Evolutionary conservation across 2,888 invertebrate genomes (phyloP).

Genomic region (Pteria penguin): DNA sequence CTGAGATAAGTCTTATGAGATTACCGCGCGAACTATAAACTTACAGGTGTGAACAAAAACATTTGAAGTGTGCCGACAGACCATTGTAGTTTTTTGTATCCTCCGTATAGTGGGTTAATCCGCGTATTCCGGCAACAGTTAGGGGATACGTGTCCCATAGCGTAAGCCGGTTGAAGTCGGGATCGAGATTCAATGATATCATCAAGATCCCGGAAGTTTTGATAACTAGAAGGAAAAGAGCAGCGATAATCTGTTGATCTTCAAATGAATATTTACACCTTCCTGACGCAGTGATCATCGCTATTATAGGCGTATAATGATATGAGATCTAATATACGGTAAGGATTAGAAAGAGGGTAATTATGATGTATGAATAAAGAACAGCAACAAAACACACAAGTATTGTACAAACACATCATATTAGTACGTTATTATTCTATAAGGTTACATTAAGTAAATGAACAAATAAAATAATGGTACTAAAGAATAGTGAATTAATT

Average conservation of each 20-base stretch:
- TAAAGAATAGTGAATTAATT: too few species aligned
- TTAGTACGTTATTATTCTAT: too few species aligned
- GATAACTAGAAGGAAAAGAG: not conserved
- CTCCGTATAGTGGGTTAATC: not conserved
- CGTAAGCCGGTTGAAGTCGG: conserved; percentile 10
- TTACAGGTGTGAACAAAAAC: conserved; percentile 28
- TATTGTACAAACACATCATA: too few species aligned
- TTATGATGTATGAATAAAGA: too few species aligned
- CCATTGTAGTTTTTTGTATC: not conserved
- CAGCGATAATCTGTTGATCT: not conserved
- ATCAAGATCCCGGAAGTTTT: not conserved
- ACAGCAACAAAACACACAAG: too few species aligned
- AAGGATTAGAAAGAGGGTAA: too few species aligned
- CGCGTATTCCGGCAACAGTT: conserved; percentile 24
- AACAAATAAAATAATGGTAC: too few species aligned
- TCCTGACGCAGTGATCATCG: not conserved
- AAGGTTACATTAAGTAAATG: too few species aligned
- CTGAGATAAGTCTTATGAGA: conserved; percentile 26
- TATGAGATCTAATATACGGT: too few species aligned
- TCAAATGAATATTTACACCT: not conserved
- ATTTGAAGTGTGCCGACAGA: conserved; percentile 26
- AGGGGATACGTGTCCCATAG: not conserved
- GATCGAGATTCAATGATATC: not conserved
- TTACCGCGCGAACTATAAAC: conserved; percentile 5
- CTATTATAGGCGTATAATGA: too few species aligned